Conservation (phyloP, 2,113 vertebrate genomes). For the Microcebus ravelobensis region DNA sequence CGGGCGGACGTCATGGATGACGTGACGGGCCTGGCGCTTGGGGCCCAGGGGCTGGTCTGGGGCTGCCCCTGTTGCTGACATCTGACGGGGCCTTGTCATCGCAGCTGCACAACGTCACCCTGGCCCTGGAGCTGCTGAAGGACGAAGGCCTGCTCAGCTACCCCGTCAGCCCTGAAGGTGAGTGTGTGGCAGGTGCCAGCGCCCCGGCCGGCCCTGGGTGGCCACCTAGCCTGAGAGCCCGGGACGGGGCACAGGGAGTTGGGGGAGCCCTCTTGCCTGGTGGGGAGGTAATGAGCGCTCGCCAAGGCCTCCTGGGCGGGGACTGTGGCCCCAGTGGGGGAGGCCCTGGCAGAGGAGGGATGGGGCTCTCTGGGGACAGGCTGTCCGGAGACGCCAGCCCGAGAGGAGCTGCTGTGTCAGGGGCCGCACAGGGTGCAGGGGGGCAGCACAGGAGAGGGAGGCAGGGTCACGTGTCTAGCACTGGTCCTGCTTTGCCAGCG, state of each 20-base stretch:
- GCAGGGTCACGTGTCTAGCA: rapidly evolving
- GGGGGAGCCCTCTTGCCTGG: background rate
- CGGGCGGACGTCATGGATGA: background rate
- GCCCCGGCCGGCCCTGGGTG: rapidly evolving
- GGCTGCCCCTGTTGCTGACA: background rate
- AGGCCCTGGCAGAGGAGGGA: background rate
- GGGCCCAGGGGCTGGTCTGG: background rate
- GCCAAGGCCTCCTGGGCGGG: background rate
- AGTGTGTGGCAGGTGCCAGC: background rate
- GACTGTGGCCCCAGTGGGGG: no score
- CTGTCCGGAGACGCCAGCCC: background rate
- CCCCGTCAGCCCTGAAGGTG: conserved; percentile 90
- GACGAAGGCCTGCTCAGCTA: conserved; percentile 85
- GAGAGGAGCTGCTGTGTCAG: background rate
- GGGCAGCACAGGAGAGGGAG: background rate
- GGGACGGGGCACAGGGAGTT: rapidly evolving
- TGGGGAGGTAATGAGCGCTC: rapidly evolving
- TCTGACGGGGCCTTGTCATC: background rate
- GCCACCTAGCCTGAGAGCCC: rapidly evolving
- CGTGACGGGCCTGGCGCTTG: background rate
- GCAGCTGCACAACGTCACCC: conserved; percentile 93
- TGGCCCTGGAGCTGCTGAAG: conserved; percentile 91
- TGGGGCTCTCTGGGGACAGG: background rate
- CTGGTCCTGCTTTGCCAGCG: background rate
- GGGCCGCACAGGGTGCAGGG: rapidly evolving